Percentiles rank a stretch among this genome's conserved stretches.
Conservation (phyloP, 92 coral and sea anemone genomes). For the Umimayanthus kanabou region DNA sequence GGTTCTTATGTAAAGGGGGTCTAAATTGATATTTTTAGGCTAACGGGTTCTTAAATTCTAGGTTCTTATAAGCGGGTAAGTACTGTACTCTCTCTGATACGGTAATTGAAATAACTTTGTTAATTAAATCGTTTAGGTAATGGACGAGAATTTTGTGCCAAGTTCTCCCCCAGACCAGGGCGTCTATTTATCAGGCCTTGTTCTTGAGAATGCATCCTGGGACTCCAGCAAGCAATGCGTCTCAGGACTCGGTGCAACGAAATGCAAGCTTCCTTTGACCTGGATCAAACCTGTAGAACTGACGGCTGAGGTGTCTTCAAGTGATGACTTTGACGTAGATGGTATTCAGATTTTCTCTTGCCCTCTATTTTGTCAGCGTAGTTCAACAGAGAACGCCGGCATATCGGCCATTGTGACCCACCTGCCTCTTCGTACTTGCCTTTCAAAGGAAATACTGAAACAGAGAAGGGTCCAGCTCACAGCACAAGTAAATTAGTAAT, state of each 20-base stretch:
- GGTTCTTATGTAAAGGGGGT: too few relatives aligned
- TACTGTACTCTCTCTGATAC: background rate
- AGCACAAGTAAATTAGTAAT: background rate
- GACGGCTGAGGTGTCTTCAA: slow-evolving; percentile 30
- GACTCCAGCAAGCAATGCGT: slow-evolving; percentile 59
- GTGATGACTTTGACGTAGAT: slow-evolving; percentile 20
- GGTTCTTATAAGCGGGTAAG: too few relatives aligned
- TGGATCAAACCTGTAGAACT: slow-evolving; percentile 59
- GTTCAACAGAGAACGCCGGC: background rate
- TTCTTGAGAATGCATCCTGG: slow-evolving; percentile 87
- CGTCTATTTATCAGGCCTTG: slow-evolving; percentile 70
- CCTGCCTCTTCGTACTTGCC: slow-evolving; percentile 58
- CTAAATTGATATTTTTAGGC: too few relatives aligned
- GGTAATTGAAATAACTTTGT: background rate
- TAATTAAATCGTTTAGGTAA: slow-evolving; percentile 45
- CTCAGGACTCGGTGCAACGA: background rate
- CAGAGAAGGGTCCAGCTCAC: slow-evolving; percentile 54
- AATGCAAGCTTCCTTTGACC: slow-evolving; percentile 63
- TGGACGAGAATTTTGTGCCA: slow-evolving; percentile 53
- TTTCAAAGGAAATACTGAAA: slow-evolving; percentile 45
- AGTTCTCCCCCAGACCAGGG: slow-evolving; percentile 74
- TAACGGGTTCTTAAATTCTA: too few relatives aligned
- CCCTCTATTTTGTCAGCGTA: slow-evolving; percentile 53
- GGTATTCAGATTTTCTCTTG: slow-evolving; percentile 63
- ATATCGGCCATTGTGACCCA: slow-evolving; percentile 44